Evolutionary conservation across 2,797 vertebrate genomes (phyloP), one percentile per base, ranked within the genome.

Genomic region (Bufotes viridis): DNA sequence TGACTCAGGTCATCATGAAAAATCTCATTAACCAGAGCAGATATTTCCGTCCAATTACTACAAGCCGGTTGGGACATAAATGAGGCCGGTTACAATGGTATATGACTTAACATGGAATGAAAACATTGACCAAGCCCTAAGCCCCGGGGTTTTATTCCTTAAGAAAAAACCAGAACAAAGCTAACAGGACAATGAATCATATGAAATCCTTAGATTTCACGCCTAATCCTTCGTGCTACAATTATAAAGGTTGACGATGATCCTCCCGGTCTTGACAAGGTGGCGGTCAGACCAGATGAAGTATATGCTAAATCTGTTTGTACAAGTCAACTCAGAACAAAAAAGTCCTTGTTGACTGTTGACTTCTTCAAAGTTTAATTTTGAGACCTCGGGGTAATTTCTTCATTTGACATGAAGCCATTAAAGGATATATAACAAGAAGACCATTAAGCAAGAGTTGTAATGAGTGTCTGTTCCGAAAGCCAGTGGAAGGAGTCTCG

Each of bases 321-420:
- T 72, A 84, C 67, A 84, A 84, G 82, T 78, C 74, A 78, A 22
- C 55, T 78, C 74, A 78, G 49, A 78, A 55, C 51, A 78, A 82
- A 57, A 53, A 29, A 55, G 42, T 6, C 42, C 65, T 42, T 55
- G 11, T 34, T 58, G 26, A 42, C 67, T 51, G 10, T 22, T 72
- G 51, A n/a, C 67, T 84, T 60, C 82, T 74, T 58, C 24, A 74
- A 58, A 74, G 55, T 84, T 58, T 11, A 8, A 15, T 42, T 26
- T 34, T 57, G 51, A 70, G 81, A 72, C 69, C 82, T n/a, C 24
- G 24, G 69, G 69, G 82, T 74, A 74, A 60, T 60, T 74, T 84
- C 26, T 74, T 74, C 20, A 15, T 57, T 57, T 84, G 55, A 84
- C 69, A 42, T 11, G 22, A 84, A n/a, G 69, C 69, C 24, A 74